A percentile compares a stretch with the other conserved stretches of the same genome.
Conservation (phyloP, 2,888 invertebrate species). For the Pseudanteris insignis region DNA sequence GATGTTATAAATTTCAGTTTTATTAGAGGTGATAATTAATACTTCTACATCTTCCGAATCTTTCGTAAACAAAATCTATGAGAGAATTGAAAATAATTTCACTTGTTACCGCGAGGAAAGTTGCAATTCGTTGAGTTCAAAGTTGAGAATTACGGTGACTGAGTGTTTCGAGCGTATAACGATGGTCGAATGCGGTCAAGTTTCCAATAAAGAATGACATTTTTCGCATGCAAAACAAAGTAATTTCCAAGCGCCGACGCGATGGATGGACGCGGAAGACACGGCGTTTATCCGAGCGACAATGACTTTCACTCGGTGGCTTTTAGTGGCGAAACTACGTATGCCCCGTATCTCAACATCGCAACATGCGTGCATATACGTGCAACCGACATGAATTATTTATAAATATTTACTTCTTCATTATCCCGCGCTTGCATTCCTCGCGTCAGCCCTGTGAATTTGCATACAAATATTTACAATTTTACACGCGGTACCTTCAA, state of each 20-base stretch:
- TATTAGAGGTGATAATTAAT: no score
- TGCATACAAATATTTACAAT: constrained; percentile 21
- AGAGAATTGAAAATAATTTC: no score
- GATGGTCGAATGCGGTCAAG: constrained; percentile 30
- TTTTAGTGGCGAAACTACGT: constrained; percentile 42
- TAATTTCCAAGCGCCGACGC: constrained; percentile 28
- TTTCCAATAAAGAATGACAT: constrained; percentile 16
- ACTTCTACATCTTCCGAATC: no score
- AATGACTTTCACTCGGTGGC: constrained; percentile 47
- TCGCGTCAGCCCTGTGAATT: constrained; percentile 13
- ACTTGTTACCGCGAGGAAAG: no score
- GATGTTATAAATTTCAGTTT: no score
- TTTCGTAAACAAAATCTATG: no score
- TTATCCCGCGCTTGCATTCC: constrained; percentile 23
- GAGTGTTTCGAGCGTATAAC: neutral
- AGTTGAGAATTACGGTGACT: neutral
- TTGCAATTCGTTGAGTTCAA: no score
- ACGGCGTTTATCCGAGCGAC: constrained; percentile 32
- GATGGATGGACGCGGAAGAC: constrained; percentile 42
- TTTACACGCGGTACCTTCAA: no score
- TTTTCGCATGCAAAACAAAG: constrained; percentile 20
- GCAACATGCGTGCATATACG: constrained; percentile 23
- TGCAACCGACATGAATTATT: constrained; percentile 37
- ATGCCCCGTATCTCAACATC: constrained; percentile 16
- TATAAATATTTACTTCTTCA: constrained; percentile 42